A percentile compares a stretch with the other conserved stretches of the same genome.
phyloP scores from a whole-genome alignment of 2,797 vertebrate genomes.

The Tokudaia muenninki region DNA sequence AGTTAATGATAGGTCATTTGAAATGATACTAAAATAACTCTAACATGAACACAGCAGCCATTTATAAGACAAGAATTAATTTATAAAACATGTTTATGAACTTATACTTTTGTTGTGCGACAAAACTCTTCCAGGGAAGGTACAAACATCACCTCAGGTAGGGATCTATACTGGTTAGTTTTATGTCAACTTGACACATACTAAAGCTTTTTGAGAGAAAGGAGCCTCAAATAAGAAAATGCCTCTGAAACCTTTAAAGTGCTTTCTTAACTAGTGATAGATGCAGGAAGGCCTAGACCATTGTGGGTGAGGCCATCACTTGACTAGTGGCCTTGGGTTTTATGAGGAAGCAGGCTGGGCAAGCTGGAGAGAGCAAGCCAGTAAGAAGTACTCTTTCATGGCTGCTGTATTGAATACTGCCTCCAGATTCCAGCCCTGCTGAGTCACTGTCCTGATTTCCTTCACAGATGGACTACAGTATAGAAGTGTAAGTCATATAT shows the following conservation, averaged over 20 bases:
- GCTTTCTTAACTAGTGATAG: background rate
- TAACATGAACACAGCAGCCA: background rate
- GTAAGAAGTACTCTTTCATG: no score
- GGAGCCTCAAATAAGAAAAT: background rate
- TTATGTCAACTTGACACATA: no score
- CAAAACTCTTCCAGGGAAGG: background rate
- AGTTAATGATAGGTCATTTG: background rate
- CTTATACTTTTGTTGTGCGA: background rate
- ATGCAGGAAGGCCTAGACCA: background rate
- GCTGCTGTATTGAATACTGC: background rate
- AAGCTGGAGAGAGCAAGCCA: background rate
- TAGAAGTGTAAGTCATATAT: no score
- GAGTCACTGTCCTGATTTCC: background rate
- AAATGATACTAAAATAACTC: slow-evolving; percentile 20
- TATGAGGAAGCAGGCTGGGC: background rate
- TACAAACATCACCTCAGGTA: background rate
- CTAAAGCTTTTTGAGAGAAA: background rate
- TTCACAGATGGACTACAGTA: background rate
- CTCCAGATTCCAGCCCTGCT: background rate
- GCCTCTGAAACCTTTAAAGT: no score
- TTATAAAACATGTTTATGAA: slow-evolving; percentile 17
- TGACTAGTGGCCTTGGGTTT: background rate
- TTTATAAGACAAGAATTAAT: slow-evolving; percentile 39
- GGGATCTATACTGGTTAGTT: background rate
- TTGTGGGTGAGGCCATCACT: background rate